Evolutionary conservation across 2,113 vertebrate genomes (phyloP), one percentile per base, ranked within the genome.

Genomic region (Seriola quinqueradiata): DNA sequence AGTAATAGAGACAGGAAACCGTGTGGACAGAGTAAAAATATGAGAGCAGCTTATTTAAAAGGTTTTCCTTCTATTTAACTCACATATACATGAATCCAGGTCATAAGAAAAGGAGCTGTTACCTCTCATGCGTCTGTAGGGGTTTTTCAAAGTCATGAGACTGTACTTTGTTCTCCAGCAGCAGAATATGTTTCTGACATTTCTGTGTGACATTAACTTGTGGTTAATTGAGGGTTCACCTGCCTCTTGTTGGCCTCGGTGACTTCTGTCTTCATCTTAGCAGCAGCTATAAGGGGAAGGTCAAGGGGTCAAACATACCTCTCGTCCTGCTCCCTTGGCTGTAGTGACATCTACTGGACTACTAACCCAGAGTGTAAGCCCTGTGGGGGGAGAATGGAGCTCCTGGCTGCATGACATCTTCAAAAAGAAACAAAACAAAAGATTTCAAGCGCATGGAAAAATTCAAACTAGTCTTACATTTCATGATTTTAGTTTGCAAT

Each of bases 281-380:
- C 70, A 19, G 55, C 17, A 42, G 23, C 46, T 12, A 57, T 55
- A 82, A 1, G 17, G 54, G 40, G 76, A 66, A 74, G 92, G 90
- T 92, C 90, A 71, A 77, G 74, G 65, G 92, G 92, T 94, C 92
- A 93, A 83, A 89, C 12, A 44, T 59, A 81, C 36, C 74, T 85
- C 70, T 68, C 2, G 36, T 71, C 74, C 70, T 59, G 82, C 88
- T 91, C 75, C 92, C 89, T 91, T 88, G 92, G 89, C 87, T 94
- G 92, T 71, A 95, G 92, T 95, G 94, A 95, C 95, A 94, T 94
- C 95, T 96, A 84, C 94, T 95, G 95, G 95, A 92, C 90, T 93
- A 72, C 67, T 40, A 76, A 83, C 75, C 77, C 73, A 74, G 50
- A 87, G 66, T 66, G 55, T 42, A 3, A 58, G 21, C 59, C 32